Evolutionary conservation across 53 echinoderm and acorn worm genomes (phyloP).

Genomic region (Paracentrotus lividus): DNA sequence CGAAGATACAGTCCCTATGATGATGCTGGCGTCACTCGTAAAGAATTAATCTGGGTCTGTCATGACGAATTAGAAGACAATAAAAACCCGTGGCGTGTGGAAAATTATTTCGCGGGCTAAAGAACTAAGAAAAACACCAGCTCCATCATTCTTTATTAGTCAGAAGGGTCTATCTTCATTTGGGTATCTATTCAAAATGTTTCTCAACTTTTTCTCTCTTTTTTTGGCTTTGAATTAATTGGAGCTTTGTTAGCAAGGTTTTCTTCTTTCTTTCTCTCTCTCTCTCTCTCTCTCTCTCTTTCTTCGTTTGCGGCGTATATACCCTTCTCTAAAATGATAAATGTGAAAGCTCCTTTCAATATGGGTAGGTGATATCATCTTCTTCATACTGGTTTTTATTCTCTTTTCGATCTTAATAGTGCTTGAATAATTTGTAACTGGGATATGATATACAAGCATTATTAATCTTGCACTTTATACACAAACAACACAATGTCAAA

Average conservation of each 20-base stretch:
- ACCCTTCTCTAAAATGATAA: too few relatives aligned
- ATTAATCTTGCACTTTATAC: neutral
- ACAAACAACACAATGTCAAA: neutral
- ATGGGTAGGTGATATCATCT: neutral
- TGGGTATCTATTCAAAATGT: neutral
- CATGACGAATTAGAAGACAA: slow-evolving; percentile 63
- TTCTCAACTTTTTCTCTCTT: neutral
- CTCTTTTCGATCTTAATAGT: neutral
- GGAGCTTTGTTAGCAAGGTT: too few relatives aligned
- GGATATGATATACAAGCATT: too few relatives aligned
- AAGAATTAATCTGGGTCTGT: slow-evolving; percentile 65
- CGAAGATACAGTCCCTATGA: slow-evolving; percentile 10
- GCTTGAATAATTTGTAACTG: too few relatives aligned
- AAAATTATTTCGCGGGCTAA: slow-evolving; percentile 24
- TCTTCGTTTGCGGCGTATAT: too few relatives aligned
- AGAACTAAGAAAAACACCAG: neutral
- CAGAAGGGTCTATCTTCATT: neutral
- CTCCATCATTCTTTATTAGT: neutral
- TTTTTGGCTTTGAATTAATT: neutral
- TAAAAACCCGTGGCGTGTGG: slow-evolving; percentile 46
- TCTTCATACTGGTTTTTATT: neutral
- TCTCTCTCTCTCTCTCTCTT: too few relatives aligned
- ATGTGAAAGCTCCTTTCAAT: too few relatives aligned
- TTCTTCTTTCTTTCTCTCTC: too few relatives aligned
- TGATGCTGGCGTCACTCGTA: slow-evolving; percentile 45